Evolutionary conservation across 2,797 vertebrate species (phyloP).

Genomic region (Cossypha caffra): DNA sequence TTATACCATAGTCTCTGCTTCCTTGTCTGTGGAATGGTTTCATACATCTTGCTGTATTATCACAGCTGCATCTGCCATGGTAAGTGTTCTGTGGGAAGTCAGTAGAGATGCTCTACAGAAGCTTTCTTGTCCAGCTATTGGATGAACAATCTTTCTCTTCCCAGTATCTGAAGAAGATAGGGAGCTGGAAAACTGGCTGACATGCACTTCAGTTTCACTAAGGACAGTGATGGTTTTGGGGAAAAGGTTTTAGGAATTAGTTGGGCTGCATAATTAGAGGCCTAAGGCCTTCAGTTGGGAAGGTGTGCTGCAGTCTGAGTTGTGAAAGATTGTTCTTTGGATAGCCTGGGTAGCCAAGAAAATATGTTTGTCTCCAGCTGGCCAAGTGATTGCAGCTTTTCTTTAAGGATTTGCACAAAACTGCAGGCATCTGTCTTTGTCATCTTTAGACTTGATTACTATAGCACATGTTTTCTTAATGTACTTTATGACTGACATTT

Average conservation of each 20-base stretch:
- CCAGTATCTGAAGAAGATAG: neutral
- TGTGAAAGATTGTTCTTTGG: neutral
- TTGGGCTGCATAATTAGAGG: neutral
- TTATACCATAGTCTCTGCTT: neutral
- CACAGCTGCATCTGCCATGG: neutral
- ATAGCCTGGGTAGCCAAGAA: neutral
- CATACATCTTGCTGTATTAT: neutral
- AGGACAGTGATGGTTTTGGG: neutral
- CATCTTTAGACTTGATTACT: slow-evolving; percentile 32
- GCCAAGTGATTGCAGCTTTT: slow-evolving; percentile 39
- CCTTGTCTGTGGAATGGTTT: neutral
- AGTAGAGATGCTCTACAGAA: neutral
- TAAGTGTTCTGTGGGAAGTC: neutral
- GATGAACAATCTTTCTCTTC: neutral
- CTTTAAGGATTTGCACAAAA: slow-evolving; percentile 29
- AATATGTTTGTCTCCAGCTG: slow-evolving; percentile 30
- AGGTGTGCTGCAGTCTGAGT: neutral
- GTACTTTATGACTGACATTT: neutral
- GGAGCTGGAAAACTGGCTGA: neutral
- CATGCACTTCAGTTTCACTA: neutral
- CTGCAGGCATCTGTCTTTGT: slow-evolving; percentile 34
- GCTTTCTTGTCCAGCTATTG: neutral
- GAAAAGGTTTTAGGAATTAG: neutral
- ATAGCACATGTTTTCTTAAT: neutral
- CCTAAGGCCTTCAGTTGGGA: neutral